phyloP scores from a whole-genome alignment of 2,797 vertebrate species.

The Lophura swinhoii region DNA sequence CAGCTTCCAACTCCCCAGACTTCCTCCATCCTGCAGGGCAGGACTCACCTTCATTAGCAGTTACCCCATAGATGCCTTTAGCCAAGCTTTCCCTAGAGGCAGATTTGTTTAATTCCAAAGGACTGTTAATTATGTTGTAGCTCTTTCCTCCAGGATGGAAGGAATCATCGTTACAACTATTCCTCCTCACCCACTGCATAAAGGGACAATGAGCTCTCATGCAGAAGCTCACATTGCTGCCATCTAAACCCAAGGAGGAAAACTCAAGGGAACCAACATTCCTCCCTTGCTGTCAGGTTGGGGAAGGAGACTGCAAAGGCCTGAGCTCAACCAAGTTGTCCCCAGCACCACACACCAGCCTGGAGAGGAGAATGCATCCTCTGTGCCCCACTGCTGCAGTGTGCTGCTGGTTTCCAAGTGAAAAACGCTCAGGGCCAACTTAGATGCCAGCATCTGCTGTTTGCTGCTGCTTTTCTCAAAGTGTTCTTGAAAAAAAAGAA shows the following conservation, averaged over 20 bases:
- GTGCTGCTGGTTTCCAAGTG: not conserved
- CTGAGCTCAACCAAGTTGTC: not conserved
- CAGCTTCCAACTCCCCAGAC: not conserved
- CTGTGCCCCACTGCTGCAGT: not conserved
- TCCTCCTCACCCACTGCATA: not conserved
- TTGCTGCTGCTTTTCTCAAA: not conserved
- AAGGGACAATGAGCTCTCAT: accelerated
- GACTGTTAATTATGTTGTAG: not conserved
- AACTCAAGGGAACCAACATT: accelerated
- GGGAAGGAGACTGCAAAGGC: not conserved
- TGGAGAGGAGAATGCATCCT: not conserved
- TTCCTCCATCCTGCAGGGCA: accelerated
- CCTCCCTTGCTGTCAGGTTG: not conserved
- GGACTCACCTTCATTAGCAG: not conserved
- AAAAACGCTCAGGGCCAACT: not conserved
- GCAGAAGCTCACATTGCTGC: not conserved
- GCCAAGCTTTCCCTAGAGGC: not conserved
- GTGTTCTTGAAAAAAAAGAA: not conserved
- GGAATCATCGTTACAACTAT: not conserved
- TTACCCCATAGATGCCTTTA: accelerated
- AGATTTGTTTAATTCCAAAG: accelerated
- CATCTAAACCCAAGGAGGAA: not conserved
- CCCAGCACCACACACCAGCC: not conserved
- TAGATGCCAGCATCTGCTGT: not conserved
- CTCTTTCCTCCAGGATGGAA: not conserved